Evolutionary conservation across 92 coral and sea anemone genomes (phyloP).

Genomic region (Montipora capitata): DNA sequence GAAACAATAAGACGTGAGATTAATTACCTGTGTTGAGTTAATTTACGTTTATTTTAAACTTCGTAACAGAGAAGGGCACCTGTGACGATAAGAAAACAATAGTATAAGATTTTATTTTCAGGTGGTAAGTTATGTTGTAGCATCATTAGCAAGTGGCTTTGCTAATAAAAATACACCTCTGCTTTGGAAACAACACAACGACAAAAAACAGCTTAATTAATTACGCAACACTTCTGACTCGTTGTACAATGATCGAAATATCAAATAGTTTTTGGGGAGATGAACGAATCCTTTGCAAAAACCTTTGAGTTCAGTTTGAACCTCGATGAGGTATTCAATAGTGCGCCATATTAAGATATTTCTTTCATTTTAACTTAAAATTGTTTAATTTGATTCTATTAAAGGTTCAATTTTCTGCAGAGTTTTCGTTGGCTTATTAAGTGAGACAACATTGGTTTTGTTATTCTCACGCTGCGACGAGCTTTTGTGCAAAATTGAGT

Average conservation of each 20-base stretch:
- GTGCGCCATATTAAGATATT: not conserved
- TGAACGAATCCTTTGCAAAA: not conserved
- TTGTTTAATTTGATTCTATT: conserved; percentile 23
- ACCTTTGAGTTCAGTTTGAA: not conserved
- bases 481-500: conserved; percentile 39
- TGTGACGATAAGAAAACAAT: conserved; percentile 21
- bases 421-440: conserved; percentile 12
- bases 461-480: conserved; percentile 33
- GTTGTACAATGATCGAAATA: not conserved
- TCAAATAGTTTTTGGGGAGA: not conserved
- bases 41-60: conserved; percentile 41
- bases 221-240: not conserved
- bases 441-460: conserved; percentile 24
- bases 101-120: not conserved
- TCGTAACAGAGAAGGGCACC: conserved; percentile 39
- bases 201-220: not conserved
- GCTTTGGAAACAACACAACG: conserved; percentile 20
- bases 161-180: conserved; percentile 11
- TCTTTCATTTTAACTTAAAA: conserved; percentile 1
- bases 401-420: conserved; percentile 28
- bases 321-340: not conserved
- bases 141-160: conserved; percentile 38
- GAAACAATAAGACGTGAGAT: conserved; percentile 36
- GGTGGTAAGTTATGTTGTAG: conserved; percentile 14
- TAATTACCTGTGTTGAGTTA: conserved; percentile 14